Percentiles rank a stretch among this genome's conserved stretches.
Conservation (phyloP, 2,797 vertebrate genomes). For the Aeoliscus strigatus region DNA sequence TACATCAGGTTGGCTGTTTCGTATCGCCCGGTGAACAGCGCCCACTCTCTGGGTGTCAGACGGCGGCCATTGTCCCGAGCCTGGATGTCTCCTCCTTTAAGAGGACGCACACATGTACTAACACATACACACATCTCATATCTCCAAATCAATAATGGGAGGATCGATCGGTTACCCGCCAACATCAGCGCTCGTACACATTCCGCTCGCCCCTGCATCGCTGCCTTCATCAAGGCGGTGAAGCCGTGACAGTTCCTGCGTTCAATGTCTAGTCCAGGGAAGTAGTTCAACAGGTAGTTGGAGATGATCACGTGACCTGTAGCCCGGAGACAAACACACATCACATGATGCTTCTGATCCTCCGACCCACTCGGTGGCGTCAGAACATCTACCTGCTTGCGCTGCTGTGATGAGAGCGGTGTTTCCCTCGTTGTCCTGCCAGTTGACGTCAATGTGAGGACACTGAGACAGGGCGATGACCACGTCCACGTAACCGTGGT, state of each 20-base stretch:
- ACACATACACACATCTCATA: no score
- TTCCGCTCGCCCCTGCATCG: conserved; percentile 88
- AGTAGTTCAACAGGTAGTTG: conserved; percentile 90
- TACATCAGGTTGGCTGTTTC: conserved; percentile 82
- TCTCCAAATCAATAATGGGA: no score
- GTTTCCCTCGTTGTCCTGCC: conserved; percentile 98
- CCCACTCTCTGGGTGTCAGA: conserved; percentile 88
- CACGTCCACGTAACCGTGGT: conserved; percentile 90
- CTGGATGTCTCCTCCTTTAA: conserved; percentile 87
- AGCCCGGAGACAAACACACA: conserved; percentile 14
- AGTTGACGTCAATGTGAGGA: conserved; percentile 91
- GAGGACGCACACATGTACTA: conserved; percentile 18
- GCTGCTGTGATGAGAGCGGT: conserved; percentile 91
- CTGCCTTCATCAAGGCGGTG: conserved; percentile 95
- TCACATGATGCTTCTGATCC: no score
- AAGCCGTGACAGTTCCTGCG: conserved; percentile 90
- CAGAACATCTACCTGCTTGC: conserved; percentile 88
- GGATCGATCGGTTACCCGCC: no score
- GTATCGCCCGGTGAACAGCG: conserved; percentile 85
- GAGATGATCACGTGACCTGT: conserved; percentile 83
- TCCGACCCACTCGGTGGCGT: no score
- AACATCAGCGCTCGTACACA: conserved; percentile 87
- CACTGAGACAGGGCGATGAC: conserved; percentile 91
- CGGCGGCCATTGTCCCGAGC: conserved; percentile 80
- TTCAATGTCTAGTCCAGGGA: conserved; percentile 88